A percentile compares a stretch with the other conserved stretches of the same genome.
These are phyloP conservation scores for Lerema accius DNA, from an alignment of 1,140 invertebrate species.

Conservation along the genomic window DNA sequence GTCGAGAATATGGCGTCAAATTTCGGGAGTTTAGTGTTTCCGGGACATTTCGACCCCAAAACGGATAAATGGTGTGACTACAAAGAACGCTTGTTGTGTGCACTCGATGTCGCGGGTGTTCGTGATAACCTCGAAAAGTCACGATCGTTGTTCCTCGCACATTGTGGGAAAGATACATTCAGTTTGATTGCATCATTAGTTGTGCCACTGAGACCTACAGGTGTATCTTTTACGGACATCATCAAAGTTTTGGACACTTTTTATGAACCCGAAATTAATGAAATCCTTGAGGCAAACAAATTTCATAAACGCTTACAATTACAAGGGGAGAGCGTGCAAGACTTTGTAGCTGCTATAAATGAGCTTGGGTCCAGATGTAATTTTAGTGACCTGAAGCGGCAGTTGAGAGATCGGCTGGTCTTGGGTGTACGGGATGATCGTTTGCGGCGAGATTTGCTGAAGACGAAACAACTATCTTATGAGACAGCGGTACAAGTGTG, in stretches of 20 bases:
- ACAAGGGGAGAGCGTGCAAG: conserved; percentile 41
- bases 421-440: conserved; percentile 41
- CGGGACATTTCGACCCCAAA: conserved; percentile 39
- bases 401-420: conserved; percentile 39
- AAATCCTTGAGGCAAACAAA: conserved; percentile 44
- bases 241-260: conserved; percentile 38
- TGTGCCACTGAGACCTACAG: conserved; percentile 36
- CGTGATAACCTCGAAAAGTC: conserved; percentile 21
- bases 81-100: conserved; percentile 40
- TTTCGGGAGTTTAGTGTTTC: conserved; percentile 37
- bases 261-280: conserved; percentile 45
- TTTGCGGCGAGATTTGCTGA: conserved; percentile 38
- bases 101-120: conserved; percentile 34
- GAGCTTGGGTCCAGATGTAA: conserved; percentile 37
- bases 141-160: conserved; percentile 41
- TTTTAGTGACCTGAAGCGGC: conserved; percentile 39
- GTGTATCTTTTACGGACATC: conserved; percentile 33
- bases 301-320: conserved; percentile 42
- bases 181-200: conserved; percentile 39
- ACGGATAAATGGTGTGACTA: conserved; percentile 45
- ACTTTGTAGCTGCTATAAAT: conserved; percentile 39
- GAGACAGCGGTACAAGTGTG: conserved; percentile 36
- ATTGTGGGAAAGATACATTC: conserved; percentile 40
- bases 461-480: conserved; percentile 38
- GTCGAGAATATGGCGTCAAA: conserved; percentile 30